Conservation (phyloP, 2,113 vertebrate species). For the Nyctereutes procyonoides region DNA sequence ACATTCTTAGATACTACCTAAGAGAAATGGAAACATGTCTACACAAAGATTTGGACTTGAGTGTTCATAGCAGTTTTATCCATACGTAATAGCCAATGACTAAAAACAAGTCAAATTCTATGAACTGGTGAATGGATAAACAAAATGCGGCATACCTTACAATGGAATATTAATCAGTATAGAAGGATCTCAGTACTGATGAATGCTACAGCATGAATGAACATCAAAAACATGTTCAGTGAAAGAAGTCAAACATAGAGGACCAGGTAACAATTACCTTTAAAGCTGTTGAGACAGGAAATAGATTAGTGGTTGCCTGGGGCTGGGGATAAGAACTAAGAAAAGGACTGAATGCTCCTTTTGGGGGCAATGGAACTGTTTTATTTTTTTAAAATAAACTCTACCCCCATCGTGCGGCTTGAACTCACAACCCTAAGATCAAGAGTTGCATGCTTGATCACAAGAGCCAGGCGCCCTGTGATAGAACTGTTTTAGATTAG, state of each 20-base stretch:
- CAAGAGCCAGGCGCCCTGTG: background rate
- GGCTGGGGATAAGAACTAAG: background rate
- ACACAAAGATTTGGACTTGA: background rate
- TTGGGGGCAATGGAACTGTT: background rate
- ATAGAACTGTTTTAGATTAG: background rate
- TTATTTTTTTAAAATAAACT: background rate
- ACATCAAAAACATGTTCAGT: background rate
- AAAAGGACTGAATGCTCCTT: background rate
- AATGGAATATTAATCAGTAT: slow-evolving; percentile 12
- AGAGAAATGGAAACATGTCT: slow-evolving; percentile 20
- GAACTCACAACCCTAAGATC: background rate
- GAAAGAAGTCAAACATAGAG: background rate
- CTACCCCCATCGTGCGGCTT: background rate
- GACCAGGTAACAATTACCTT: background rate
- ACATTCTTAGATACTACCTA: background rate
- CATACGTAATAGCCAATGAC: background rate
- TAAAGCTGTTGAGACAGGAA: background rate
- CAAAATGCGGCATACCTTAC: background rate
- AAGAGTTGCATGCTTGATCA: background rate
- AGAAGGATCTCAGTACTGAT: background rate
- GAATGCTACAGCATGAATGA: background rate
- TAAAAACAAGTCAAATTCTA: background rate
- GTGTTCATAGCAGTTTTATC: background rate
- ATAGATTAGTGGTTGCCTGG: background rate
- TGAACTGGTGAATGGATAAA: background rate